Evolutionary conservation across 2,888 invertebrate genomes (phyloP), one percentile per base, ranked within the genome.

Genomic region (Phyllotreta striolata): DNA sequence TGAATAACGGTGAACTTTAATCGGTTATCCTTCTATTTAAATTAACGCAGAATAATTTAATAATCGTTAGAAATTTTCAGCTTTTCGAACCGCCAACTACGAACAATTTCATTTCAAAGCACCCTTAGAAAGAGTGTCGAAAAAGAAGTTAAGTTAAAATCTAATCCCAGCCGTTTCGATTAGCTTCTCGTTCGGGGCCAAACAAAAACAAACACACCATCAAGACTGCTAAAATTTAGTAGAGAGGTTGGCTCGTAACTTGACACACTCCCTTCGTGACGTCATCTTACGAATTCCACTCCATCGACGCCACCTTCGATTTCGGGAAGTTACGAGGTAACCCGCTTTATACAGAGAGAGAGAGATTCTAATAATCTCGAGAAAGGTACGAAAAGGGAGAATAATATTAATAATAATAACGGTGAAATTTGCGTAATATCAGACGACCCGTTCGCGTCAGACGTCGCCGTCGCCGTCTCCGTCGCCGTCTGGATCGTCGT

Each of bases 401-500:
- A 24, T 24, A 38, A 35, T n/a, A n/a, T n/a, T n/a, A n/a, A 13
- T 49, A 24, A 34, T 4, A 49, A 49, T 14, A 34, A 7, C 37
- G n/a, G n/a, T 4, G 14, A 47, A 14, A n/a, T 44, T 44, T 44
- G 2, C 12, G 6, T 44, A 44, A 24, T 24, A 6, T 44, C 47
- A 4, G 14, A 8, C 47, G 14, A 6, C 12, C 7, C 10, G 6
- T 49, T n/a, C 43, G 10, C 35, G 24, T 69, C 65, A 69, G 35
- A 68, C 54, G 44, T 63, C 63, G 14, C 39, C 62, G 0, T 62
- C 63, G 8, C 13, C 57, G 7, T 59, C 62, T 8, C 24, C 60
- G 6, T 69, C 69, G 13, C 54, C 37, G 10, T 35, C 57, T 1
- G 60, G 62, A 9, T 67, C 69, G 35, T 69, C 69, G 37, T 64